These are phyloP conservation scores for Agrochola lota DNA, from an alignment of 2,888 invertebrate genomes.

Conservation along the genomic window DNA sequence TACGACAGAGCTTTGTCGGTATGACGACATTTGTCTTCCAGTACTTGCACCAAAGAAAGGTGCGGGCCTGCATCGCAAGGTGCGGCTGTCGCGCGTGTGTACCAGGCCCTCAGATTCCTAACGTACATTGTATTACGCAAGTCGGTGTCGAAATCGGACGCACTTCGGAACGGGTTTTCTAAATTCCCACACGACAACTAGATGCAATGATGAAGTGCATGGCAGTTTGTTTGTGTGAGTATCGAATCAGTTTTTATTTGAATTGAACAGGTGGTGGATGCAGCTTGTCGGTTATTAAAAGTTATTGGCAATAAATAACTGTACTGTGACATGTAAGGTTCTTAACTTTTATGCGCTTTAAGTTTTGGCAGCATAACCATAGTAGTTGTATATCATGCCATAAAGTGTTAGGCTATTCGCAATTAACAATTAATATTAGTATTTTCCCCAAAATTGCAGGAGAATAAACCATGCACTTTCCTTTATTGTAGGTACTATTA, in stretches of 20 bases:
- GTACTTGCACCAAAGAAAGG: conserved; percentile 15
- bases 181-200: conserved; percentile 70
- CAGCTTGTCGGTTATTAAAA: conserved; percentile 44
- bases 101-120: conserved; percentile 53
- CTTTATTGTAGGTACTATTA: background rate
- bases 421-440: background rate
- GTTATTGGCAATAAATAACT: conserved; percentile 20
- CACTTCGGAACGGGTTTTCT: conserved; percentile 71
- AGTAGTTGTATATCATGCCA: background rate
- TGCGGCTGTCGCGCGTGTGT: conserved; percentile 56
- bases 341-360: background rate
- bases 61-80: conserved; percentile 42
- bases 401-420: background rate
- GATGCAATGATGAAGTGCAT: conserved; percentile 69
- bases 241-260: conserved; percentile 36
- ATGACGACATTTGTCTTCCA: conserved; percentile 11
- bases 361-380: background rate
- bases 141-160: conserved; percentile 69
- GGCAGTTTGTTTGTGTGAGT: conserved; percentile 36
- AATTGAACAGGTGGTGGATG: conserved; percentile 32
- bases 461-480: background rate
- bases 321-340: background rate
- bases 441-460: background rate
- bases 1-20: background rate
- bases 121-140: conserved; percentile 68